Evolutionary conservation across 2,888 invertebrate species (phyloP), one percentile per base, ranked within the genome.

Genomic region (Nymphalis polychloros): DNA sequence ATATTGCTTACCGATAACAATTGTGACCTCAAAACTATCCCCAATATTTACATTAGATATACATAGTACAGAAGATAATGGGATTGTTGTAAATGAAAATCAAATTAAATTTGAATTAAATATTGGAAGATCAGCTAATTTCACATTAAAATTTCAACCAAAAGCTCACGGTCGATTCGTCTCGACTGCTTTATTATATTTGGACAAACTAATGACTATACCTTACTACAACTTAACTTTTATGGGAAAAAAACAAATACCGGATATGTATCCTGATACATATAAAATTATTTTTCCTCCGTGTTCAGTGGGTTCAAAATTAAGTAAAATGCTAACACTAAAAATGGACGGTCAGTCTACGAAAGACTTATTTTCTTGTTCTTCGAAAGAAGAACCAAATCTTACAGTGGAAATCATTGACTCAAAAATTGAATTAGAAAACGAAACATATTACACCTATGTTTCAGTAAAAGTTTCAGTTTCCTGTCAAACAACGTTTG

Each of bases 221-320:
- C 89, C 92, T 1, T 92, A 88, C 75, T 84, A 79, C 67, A 91
- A 92, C 78, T 81, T 92, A 68, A 90, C 88, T 53, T 92, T 92
- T 77, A 69, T 79, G 72, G 92, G 92, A 64, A 78, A 83, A 76
- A 80, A 82, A 52, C 81, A 84, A 76, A 78, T 81, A 8, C 84
- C 87, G 41, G 64, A 71, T 41, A 85, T 92, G 83, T 81, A 69
- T 57, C 80, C 90, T 1, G 86, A 83, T 77, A 77, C 73, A 19
- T 77, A 83, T 66, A 79, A 84, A 72, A 79, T 92, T 64, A 83
- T 89, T 77, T 90, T 90, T 77, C 88, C 92, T n/a, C 87, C 92
- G 7, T 83, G 82, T 72, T 61, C 72, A 47, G 79, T 90, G 48
- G 87, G 84, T 47, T 77, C 78, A 59, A 75, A 78, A 72, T 70